phyloP scores from a whole-genome alignment of 2,797 vertebrate species.

The Spinus olivaceus region DNA sequence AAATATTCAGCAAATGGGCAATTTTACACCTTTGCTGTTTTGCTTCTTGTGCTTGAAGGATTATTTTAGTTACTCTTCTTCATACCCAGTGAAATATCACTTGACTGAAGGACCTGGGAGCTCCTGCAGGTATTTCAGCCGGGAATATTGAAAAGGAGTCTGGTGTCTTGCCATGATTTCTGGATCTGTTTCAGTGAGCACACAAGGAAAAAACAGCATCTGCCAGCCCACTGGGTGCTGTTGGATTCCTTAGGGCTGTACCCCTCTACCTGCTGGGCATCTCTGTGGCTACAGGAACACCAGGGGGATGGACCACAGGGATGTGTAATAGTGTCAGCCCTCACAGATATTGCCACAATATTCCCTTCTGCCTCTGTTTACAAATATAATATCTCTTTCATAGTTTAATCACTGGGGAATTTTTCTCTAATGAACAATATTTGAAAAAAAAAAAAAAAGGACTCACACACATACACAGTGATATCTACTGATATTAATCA shows the following conservation, averaged over 20 bases:
- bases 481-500: constrained; percentile 8
- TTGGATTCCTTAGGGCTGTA: background rate
- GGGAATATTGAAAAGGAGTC: background rate
- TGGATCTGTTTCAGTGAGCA: background rate
- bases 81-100: background rate
- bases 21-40: background rate
- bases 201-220: background rate
- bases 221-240: background rate
- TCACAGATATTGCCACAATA: background rate
- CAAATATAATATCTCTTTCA: background rate
- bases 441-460: background rate
- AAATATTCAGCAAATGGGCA: background rate
- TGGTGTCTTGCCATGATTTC: background rate
- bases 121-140: background rate
- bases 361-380: background rate
- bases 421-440: background rate
- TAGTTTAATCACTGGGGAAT: background rate
- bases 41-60: background rate
- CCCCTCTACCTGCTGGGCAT: background rate
- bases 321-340: background rate
- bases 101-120: background rate
- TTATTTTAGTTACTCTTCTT: background rate
- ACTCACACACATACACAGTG: background rate
- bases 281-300: background rate
- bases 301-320: accelerated